A percentile compares a stretch with the other conserved stretches of the same genome.
Conservation (phyloP, 1,140 invertebrate species). For the Dendrolimus kikuchii region DNA sequence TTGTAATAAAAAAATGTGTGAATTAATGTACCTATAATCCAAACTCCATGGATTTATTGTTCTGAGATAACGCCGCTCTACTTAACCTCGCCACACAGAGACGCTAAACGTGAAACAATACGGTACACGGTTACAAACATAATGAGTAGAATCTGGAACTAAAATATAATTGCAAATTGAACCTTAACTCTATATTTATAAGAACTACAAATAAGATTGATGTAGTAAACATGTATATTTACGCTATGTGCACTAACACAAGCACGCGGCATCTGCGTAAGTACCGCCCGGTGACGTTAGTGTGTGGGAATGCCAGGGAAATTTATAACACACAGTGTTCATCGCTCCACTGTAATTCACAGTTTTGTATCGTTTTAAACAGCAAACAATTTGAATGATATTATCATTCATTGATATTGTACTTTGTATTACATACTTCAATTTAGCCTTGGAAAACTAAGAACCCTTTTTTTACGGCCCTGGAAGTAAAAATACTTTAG, state of each 20-base stretch:
- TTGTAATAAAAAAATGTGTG: not conserved
- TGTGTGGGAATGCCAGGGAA: conserved; percentile 64
- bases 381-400: conserved; percentile 45
- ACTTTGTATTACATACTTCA: not conserved
- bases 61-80: conserved; percentile 68
- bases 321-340: conserved; percentile 61
- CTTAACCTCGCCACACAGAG: conserved; percentile 69
- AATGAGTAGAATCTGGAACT: conserved; percentile 23
- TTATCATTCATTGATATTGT: conserved; percentile 46
- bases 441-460: too few species aligned
- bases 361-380: conserved; percentile 59
- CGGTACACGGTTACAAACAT: conserved; percentile 60
- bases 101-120: conserved; percentile 71
- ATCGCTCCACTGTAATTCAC: conserved; percentile 49
- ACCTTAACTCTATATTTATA: conserved; percentile 14
- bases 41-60: conserved; percentile 63
- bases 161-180: conserved; percentile 14
- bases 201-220: conserved; percentile 7
- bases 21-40: conserved; percentile 24
- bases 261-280: conserved; percentile 34
- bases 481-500: too few species aligned
- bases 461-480: too few species aligned
- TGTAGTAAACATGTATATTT: conserved; percentile 22
- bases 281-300: conserved; percentile 27
- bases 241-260: conserved; percentile 42